Conservation (phyloP, 2,797 vertebrate genomes). For the Poeciliopsis gracilis region DNA sequence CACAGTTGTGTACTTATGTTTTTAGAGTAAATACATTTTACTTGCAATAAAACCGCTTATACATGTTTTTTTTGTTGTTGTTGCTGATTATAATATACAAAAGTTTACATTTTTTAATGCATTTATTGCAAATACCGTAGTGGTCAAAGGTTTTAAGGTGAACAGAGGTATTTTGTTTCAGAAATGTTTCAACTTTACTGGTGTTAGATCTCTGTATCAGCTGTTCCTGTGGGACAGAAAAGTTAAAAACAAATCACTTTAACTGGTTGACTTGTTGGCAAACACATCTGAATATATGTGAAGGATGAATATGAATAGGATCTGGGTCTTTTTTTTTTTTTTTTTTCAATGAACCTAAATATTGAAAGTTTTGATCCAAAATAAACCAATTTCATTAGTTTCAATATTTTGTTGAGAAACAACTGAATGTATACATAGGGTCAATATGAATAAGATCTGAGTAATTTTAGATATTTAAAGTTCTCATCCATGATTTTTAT, state of each 20-base stretch:
- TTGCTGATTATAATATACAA: neutral
- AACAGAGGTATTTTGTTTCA: neutral
- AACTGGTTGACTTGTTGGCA: neutral
- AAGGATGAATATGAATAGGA: too few relatives aligned
- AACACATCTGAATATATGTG: neutral
- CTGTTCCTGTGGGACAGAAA: neutral
- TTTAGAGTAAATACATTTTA: neutral
- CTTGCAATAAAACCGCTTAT: neutral
- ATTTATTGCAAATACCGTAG: neutral
- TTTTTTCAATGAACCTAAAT: too few relatives aligned
- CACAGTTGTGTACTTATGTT: neutral
- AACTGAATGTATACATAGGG: neutral
- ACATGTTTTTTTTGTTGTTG: neutral
- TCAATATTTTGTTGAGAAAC: neutral
- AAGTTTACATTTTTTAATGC: neutral
- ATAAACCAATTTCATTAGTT: neutral
- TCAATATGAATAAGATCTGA: neutral
- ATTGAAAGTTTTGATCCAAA: neutral
- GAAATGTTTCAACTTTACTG: neutral
- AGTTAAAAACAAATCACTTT: neutral
- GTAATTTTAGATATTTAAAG: neutral
- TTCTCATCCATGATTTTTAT: neutral
- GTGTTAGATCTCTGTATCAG: neutral
- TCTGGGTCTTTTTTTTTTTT: too few relatives aligned
- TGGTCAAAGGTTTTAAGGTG: neutral